A percentile compares a stretch with the other conserved stretches of the same genome.
Conservation (phyloP, 2,888 invertebrate genomes). For the Drosophila neotestacea region DNA sequence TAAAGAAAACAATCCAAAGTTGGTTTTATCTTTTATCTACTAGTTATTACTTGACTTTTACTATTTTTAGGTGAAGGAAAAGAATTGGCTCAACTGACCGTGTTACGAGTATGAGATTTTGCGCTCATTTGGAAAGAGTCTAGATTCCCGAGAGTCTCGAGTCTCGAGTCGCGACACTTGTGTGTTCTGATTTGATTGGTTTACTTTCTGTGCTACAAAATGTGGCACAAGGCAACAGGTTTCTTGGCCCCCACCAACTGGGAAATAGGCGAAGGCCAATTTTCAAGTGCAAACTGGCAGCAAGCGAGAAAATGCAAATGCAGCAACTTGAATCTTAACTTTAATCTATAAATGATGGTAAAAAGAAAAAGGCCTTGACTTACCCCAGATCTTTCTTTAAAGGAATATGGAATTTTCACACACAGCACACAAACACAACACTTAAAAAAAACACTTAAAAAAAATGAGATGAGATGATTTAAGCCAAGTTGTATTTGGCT, state of each 20-base stretch:
- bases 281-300: constrained; percentile 37
- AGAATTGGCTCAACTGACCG: no score
- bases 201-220: constrained; percentile 55
- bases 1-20: no score
- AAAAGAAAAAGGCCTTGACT: constrained; percentile 3
- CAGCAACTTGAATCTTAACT: background rate
- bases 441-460: background rate
- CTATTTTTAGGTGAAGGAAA: no score
- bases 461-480: background rate
- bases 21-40: no score
- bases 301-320: constrained; percentile 11
- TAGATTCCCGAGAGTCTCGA: no score
- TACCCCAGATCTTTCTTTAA: no score
- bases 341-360: background rate
- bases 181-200: constrained; percentile 41
- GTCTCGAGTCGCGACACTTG: constrained; percentile 2
- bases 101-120: no score
- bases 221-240: constrained; percentile 67
- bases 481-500: background rate
- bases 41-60: no score
- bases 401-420: no score
- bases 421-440: constrained; percentile 1
- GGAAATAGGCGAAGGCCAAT: constrained; percentile 72
- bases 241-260: constrained; percentile 26
- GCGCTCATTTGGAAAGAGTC: no score